Evolutionary conservation across 2,888 invertebrate species (phyloP).

Genomic region (Cataglyphis cursor): DNA sequence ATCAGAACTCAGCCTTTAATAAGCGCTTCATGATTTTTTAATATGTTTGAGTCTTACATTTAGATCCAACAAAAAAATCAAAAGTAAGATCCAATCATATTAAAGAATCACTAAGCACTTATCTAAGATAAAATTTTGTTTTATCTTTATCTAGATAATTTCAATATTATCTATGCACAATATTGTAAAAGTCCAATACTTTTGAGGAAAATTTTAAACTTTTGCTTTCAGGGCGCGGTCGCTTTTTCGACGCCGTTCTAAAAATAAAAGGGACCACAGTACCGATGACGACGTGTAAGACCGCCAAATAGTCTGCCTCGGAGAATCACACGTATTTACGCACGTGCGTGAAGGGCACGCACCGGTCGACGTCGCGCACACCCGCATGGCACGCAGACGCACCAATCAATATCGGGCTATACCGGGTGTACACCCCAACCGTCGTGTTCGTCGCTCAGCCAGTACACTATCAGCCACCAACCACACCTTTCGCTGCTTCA

Average conservation of each 20-base stretch:
- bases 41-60: too few species aligned
- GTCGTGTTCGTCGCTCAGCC: slow-evolving; percentile 60
- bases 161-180: too few species aligned
- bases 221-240: slow-evolving; percentile 14
- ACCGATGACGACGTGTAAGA: background rate
- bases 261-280: slow-evolving; percentile 44
- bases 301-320: slow-evolving; percentile 9
- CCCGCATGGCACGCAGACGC: slow-evolving; percentile 71
- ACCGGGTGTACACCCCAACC: slow-evolving; percentile 71
- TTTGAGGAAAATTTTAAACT: background rate
- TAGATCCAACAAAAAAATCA: too few species aligned
- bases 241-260: slow-evolving; percentile 23
- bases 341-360: slow-evolving; percentile 50
- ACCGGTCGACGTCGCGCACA: slow-evolving; percentile 59
- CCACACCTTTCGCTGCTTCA: slow-evolving; percentile 70
- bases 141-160: too few species aligned
- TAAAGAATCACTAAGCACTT: too few species aligned
- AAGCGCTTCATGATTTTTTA: too few species aligned
- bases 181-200: background rate
- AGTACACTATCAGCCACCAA: slow-evolving; percentile 72
- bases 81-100: too few species aligned
- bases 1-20: too few species aligned
- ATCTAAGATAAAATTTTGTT: too few species aligned
- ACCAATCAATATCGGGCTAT: slow-evolving; percentile 77
- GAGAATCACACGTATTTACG: slow-evolving; percentile 29